Base-by-base conservation (phyloP, 2,113 vertebrate genomes). In the Lynx canadensis region DNA sequence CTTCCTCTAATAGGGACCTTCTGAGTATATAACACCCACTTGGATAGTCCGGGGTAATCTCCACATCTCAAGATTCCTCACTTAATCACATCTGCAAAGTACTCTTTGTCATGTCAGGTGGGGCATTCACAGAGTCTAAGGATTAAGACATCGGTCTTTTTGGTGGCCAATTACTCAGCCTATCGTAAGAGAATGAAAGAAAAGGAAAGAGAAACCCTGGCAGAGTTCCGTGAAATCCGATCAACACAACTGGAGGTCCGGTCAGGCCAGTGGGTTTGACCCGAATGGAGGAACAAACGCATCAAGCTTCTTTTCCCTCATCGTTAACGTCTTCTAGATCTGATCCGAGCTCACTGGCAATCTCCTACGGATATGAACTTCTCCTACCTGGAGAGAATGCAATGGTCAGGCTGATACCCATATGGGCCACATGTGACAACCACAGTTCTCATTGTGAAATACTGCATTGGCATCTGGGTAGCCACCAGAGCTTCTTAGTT, bases 191-290 rank as follows among this genome's bases (percentile, higher is more conserved):
- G 0, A 9, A 80, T 31, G 3, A n/a, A 94, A 79, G 33, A 41
- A 79, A 85, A 78, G 3, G 19, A 65, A 41, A 23, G 3, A 3
- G 29, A 90, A 90, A 48, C 4, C 15, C 7, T 84, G 2, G 45
- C 55, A 57, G 63, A 85, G 41, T 1, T 21, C 69, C 38, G 2
- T 1, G 3, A 79, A n/a, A 10, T 71, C 6, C 79, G 10, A 50
- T 27, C 2, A 8, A 36, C 50, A 89, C 52, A 90, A 48, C 11
- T 21, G 13, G 12, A 36, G 21, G 27, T 38, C 21, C 3, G 33
- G 1, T 10, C 48, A 45, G 3, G 5, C 8, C 7, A 74, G 36
- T 1, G 1, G 14, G 7, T 50, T n/a, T 8, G 3, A 38, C 48
- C 29, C 25, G 4, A 14, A 5, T 25, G 4, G 86, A 48, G 31